Evolutionary conservation across 2,797 vertebrate species (phyloP).

Genomic region (Microtus californicus): DNA sequence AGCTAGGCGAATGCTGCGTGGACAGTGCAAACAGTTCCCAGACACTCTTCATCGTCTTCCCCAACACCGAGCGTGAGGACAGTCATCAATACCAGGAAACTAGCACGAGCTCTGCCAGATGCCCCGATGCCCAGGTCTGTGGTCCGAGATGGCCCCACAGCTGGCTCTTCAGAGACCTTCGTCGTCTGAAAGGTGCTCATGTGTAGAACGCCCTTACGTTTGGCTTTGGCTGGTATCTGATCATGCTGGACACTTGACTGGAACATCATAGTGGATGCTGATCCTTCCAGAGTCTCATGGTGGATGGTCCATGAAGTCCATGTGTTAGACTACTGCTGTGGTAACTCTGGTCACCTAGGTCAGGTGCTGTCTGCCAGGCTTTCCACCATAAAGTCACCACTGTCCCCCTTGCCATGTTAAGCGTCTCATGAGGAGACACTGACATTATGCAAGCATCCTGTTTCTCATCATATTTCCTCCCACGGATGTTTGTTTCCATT

Average conservation of each 20-base stretch:
- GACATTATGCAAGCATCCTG: slow-evolving; percentile 3
- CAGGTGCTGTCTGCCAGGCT: background rate
- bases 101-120: background rate
- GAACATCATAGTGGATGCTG: background rate
- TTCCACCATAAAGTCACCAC: background rate
- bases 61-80: background rate
- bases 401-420: background rate
- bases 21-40: slow-evolving; percentile 33
- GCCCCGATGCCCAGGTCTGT: background rate
- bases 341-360: background rate
- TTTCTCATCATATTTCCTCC: slow-evolving; percentile 2
- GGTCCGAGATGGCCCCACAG: background rate
- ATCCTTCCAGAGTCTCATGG: background rate
- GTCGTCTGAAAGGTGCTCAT: background rate
- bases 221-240: background rate
- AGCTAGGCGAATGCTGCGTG: slow-evolving; percentile 4
- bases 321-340: background rate
- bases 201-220: background rate
- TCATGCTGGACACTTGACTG: background rate
- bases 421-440: background rate
- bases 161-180: background rate
- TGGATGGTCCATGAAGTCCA: fast-evolving
- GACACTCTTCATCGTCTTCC: background rate
- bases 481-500: background rate
- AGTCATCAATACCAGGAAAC: slow-evolving; percentile 4